Percentiles rank a stretch among this genome's conserved stretches.
phyloP scores from a whole-genome alignment of 1,140 invertebrate genomes.

The Saxidomus purpurata region DNA sequence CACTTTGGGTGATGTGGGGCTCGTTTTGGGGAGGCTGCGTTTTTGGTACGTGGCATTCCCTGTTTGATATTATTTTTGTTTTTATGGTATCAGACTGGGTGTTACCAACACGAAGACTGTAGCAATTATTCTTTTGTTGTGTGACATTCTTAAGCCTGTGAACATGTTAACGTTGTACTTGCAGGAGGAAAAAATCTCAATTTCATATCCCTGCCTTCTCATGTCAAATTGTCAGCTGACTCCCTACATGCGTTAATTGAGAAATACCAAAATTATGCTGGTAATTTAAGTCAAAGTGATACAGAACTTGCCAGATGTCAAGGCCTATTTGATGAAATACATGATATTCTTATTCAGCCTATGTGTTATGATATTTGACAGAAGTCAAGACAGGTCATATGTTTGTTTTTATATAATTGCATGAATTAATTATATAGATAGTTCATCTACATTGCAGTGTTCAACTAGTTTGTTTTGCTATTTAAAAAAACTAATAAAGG shows the following conservation, averaged over 20 bases:
- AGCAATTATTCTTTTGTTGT: constrained; percentile 10
- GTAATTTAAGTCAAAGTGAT: not conserved
- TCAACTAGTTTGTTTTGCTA: too few species aligned
- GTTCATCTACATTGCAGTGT: too few species aligned
- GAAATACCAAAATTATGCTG: not conserved
- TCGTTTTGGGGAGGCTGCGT: too few species aligned
- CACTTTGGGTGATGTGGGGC: too few species aligned
- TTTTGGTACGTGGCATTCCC: too few species aligned
- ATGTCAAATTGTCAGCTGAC: not conserved
- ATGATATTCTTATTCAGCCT: too few species aligned
- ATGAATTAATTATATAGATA: too few species aligned
- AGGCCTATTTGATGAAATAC: not conserved
- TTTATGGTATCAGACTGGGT: not conserved
- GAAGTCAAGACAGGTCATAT: too few species aligned
- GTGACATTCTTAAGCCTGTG: constrained; percentile 44
- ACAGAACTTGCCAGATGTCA: not conserved
- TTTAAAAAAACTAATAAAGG: too few species aligned
- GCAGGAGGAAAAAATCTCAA: constrained; percentile 12
- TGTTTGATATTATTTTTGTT: too few species aligned
- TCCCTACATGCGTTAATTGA: not conserved
- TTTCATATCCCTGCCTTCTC: not conserved
- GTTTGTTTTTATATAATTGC: too few species aligned
- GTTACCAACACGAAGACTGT: constrained; percentile 36
- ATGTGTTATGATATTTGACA: too few species aligned
- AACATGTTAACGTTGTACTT: constrained; percentile 30